Evolutionary conservation across 2,888 invertebrate species (phyloP), one percentile per base, ranked within the genome.

Genomic region (Cremastobaeus sp.): DNA sequence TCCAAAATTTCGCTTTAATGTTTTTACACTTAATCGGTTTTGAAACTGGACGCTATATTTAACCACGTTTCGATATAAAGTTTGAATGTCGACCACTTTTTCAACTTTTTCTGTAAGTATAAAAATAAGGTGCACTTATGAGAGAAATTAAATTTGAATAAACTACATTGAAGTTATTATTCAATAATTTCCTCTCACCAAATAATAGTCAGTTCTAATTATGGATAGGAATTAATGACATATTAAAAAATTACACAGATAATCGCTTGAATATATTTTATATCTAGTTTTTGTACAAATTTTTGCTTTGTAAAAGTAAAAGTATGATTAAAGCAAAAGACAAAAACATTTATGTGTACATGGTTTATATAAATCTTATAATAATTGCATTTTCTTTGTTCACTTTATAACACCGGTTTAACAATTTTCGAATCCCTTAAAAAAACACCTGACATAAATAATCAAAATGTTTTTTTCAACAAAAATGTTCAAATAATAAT

Each of bases 231-330:
- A 41, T 20, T 5, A 20, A 18, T 20, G 8, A 20, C 1, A 17
- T 47, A 15, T 15, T 25, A 28, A 59, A 54, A 54, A 64, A 54
- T 35, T 35, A 18, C 5, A 14, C 45, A 18, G 1, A n/a, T 1
- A 15, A 9, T 57, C 34, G 20, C 35, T 66, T 52, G 41, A 32
- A 59, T 68, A 68, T 59, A 35, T 45, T 68, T 70, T 62, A 62
- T 62, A 45, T 54, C 62, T 62, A 70, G 54, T 12, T 70, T 70
- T 70, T 70, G 69, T 70, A 70, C 69, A 70, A 70, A 70, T 70
- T 28, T 52, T 62, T 62, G 47, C 37, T 47, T 60, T 69, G 21
- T 54, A 60, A 60, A 54, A 69, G 60, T 69, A 69, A 60, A 60
- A 60, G 5, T 47, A n/a, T 45, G 60, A 21, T 54, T 3, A 25